Conservation (phyloP, 2,113 vertebrate genomes). For the Amblyornis subalaris region DNA sequence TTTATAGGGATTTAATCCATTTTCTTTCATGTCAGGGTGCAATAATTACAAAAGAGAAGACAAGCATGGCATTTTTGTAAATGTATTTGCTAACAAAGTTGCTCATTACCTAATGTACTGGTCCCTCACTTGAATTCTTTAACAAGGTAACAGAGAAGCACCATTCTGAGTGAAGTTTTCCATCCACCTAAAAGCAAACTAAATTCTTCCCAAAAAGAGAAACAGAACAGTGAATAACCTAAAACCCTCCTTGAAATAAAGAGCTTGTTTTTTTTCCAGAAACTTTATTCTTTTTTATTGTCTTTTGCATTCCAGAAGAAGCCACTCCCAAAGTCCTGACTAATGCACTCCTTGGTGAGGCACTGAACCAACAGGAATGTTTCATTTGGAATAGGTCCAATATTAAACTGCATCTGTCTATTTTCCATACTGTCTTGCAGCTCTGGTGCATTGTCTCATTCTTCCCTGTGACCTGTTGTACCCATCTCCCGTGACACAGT, state of each 20-base stretch:
- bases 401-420: not conserved
- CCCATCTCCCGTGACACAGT: not conserved
- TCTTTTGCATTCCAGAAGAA: not conserved
- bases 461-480: not conserved
- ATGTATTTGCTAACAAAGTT: not conserved
- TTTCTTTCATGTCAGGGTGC: not conserved
- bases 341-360: accelerated
- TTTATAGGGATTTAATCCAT: not conserved
- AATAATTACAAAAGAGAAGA: not conserved
- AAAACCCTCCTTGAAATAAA: not conserved
- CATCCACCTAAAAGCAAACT: not conserved
- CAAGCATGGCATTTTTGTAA: not conserved
- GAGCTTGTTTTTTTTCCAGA: not conserved
- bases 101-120: not conserved
- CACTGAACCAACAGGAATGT: not conserved
- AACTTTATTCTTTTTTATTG: not conserved
- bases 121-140: not conserved
- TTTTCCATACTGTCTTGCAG: not conserved
- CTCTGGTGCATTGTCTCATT: not conserved
- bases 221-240: not conserved
- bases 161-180: not conserved
- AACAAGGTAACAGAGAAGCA: not conserved
- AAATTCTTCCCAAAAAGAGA: not conserved
- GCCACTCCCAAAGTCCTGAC: not conserved
- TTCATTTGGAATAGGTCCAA: not conserved